These are phyloP conservation scores for Cheirogaleus major DNA, from an alignment of 2,797 vertebrate species.

Conservation along the genomic window DNA sequence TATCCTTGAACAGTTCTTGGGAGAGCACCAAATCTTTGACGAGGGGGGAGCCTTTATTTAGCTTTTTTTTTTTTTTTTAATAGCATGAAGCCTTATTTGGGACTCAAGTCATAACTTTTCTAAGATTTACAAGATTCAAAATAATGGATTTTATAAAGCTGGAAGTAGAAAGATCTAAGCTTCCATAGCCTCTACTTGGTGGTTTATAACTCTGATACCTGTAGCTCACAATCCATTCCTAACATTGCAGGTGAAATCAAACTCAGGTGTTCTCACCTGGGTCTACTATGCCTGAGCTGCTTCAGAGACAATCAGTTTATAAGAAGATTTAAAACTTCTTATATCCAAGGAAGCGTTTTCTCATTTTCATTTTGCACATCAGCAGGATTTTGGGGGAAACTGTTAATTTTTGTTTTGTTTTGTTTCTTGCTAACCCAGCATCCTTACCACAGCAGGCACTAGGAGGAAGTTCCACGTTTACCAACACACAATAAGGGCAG, in stretches of 20 bases:
- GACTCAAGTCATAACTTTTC: background rate
- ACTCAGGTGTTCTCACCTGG: background rate
- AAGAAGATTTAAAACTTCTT: background rate
- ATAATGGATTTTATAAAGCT: background rate
- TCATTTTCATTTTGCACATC: background rate
- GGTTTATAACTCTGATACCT: background rate
- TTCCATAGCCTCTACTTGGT: background rate
- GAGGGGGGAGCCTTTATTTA: background rate
- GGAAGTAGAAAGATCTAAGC: background rate
- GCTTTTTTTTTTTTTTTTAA: background rate
- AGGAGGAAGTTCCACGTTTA: background rate
- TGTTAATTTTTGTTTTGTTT: background rate
- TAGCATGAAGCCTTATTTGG: background rate
- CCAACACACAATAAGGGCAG: background rate
- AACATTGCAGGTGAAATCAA: background rate
- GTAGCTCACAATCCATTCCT: background rate
- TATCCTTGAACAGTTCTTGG: background rate
- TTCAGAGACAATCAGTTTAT: background rate
- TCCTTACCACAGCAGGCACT: background rate
- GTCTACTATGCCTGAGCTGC: background rate
- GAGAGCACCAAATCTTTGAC: background rate
- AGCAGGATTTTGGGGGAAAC: background rate
- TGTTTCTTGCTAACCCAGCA: background rate
- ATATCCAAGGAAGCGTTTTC: background rate
- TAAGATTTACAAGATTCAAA: background rate